phyloP scores from a whole-genome alignment of 2,113 vertebrate species.

The Saccopteryx bilineata region DNA sequence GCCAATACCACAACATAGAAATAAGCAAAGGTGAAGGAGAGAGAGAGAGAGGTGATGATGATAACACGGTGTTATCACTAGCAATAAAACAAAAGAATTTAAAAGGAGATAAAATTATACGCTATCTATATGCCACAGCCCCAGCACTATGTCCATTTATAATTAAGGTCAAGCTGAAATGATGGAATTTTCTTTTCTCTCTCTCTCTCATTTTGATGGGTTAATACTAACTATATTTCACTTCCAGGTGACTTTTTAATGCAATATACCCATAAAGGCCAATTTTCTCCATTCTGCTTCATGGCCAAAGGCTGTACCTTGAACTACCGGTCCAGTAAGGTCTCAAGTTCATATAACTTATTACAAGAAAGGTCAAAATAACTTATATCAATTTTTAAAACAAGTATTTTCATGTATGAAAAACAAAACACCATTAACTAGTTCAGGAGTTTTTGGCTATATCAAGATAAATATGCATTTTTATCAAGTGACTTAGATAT shows the following conservation, averaged over 20 bases:
- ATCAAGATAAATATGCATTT: neutral
- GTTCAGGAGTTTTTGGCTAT: neutral
- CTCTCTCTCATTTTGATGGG: neutral
- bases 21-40: slow-evolving; percentile 19
- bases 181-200: neutral
- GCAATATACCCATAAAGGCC: neutral
- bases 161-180: neutral
- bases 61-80: neutral
- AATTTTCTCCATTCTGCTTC: slow-evolving; percentile 14
- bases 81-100: slow-evolving; percentile 46
- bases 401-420: neutral
- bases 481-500: neutral
- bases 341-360: neutral
- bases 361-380: neutral
- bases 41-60: neutral
- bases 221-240: neutral
- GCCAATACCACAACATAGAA: slow-evolving; percentile 68
- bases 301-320: neutral
- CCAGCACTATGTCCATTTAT: neutral
- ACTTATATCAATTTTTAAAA: slow-evolving; percentile 41
- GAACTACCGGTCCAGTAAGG: neutral
- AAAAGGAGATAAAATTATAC: slow-evolving; percentile 26
- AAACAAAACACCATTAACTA: slow-evolving; percentile 25
- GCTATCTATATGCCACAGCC: neutral
- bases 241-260: neutral